Percentiles rank a stretch among this genome's conserved stretches.
Evolutionary conservation across 2,888 invertebrate genomes (phyloP).

Genomic region (Alentia gelatinosa): DNA sequence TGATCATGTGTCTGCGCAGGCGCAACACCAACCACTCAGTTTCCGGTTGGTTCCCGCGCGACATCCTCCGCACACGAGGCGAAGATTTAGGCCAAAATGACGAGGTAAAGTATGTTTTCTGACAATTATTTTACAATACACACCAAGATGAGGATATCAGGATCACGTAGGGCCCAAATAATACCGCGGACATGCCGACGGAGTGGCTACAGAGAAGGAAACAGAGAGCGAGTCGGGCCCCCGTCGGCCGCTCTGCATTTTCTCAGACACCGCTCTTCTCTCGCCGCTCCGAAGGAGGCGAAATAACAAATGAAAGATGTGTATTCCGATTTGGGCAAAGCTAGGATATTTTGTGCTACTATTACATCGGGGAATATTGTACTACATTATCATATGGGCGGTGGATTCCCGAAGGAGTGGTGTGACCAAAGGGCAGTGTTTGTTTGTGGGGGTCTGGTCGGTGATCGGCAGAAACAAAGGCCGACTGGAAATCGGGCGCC

Average conservation of each 20-base stretch:
- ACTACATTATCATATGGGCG: background rate
- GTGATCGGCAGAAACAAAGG: conserved; percentile 12
- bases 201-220: background rate
- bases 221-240: conserved; percentile 2
- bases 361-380: no score
- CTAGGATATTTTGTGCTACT: background rate
- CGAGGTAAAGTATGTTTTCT: conserved; percentile 47
- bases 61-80: conserved; percentile 25
- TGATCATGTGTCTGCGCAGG: conserved; percentile 45
- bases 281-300: conserved; percentile 25
- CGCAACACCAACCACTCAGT: background rate
- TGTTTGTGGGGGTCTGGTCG: background rate
- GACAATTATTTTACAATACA: background rate
- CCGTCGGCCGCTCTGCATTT: conserved; percentile 43
- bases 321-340: conserved; percentile 19
- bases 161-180: background rate
- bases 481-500: no score
- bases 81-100: conserved; percentile 54
- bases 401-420: background rate
- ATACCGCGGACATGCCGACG: background rate
- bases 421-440: background rate
- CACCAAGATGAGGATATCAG: background rate
- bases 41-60: conserved; percentile 56
- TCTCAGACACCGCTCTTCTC: conserved; percentile 22
- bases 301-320: conserved; percentile 52